A percentile compares a stretch with the other conserved stretches of the same genome.
Evolutionary conservation across 1,140 invertebrate genomes (phyloP).

Genomic region (Drosophila seguyi): DNA sequence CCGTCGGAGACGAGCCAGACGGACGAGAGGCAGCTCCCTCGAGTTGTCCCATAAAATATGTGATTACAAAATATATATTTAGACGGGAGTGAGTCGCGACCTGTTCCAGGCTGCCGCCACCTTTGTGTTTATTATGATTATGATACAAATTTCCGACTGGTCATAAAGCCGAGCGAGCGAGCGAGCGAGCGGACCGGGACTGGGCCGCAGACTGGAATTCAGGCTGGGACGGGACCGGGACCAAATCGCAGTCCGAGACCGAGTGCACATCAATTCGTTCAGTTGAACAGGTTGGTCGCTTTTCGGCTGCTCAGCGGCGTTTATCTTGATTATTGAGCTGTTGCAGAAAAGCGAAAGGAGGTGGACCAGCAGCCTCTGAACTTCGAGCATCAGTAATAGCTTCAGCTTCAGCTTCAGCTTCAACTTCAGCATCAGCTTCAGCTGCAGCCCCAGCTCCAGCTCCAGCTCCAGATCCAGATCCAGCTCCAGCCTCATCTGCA

Average conservation of each 20-base stretch:
- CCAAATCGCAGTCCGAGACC: constrained; percentile 13
- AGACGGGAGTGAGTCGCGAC: constrained; percentile 58
- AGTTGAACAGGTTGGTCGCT: constrained; percentile 73
- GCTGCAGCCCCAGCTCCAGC: constrained; percentile 21
- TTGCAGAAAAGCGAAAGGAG: constrained; percentile 56
- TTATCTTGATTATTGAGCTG: constrained; percentile 78
- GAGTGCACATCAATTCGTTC: constrained; percentile 73
- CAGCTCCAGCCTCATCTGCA: constrained; percentile 7
- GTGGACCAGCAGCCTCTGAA: constrained; percentile 52
- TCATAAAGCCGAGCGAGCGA: constrained; percentile 34
- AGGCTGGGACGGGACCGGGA: neutral
- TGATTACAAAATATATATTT: constrained; percentile 79
- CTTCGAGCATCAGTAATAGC: constrained; percentile 33
- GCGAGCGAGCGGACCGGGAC: neutral
- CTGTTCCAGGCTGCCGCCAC: constrained; percentile 40
- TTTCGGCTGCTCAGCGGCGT: constrained; percentile 56
- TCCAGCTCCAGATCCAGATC: constrained; percentile 11
- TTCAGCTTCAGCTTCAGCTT: constrained; percentile 19
- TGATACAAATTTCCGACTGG: constrained; percentile 70
- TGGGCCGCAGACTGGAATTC: constrained; percentile 7
- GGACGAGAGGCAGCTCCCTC: constrained; percentile 13
- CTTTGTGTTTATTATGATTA: constrained; percentile 78
- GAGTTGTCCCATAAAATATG: constrained; percentile 80
- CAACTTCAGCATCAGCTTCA: constrained; percentile 7
- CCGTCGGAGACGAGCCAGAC: constrained; percentile 25